phyloP scores from a whole-genome alignment of 2,113 vertebrate species.

The Microtus ochrogaster region DNA sequence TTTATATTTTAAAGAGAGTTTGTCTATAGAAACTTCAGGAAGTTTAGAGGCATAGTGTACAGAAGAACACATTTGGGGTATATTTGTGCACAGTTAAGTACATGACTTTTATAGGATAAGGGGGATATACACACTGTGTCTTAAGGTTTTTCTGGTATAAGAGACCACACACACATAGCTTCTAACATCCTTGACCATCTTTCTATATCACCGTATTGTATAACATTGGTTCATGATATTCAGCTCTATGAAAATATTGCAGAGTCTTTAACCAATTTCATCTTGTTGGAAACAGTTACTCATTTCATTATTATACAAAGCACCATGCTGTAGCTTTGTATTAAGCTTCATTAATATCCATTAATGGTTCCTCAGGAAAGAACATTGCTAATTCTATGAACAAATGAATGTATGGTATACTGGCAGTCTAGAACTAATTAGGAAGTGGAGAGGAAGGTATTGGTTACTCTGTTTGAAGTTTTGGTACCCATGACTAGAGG shows the following conservation, averaged over 20 bases:
- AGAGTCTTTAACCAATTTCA: background rate
- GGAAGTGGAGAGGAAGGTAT: background rate
- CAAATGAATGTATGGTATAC: background rate
- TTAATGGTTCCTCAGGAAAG: slow-evolving; percentile 48
- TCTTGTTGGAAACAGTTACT: background rate
- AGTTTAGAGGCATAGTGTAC: background rate
- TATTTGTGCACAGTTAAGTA: background rate
- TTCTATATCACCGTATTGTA: slow-evolving; percentile 1
- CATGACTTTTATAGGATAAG: background rate
- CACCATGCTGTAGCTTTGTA: background rate
- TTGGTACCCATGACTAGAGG: background rate
- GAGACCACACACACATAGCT: background rate
- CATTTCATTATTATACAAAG: slow-evolving; percentile 38
- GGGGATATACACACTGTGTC: background rate
- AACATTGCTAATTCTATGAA: background rate
- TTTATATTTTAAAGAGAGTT: background rate
- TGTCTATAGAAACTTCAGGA: background rate
- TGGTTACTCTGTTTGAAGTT: background rate
- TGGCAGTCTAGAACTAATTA: background rate
- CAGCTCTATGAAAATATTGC: slow-evolving; percentile 23
- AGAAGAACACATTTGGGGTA: background rate
- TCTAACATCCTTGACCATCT: background rate
- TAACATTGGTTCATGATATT: background rate
- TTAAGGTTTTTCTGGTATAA: background rate
- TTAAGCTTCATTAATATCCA: slow-evolving; percentile 38